Conservation (phyloP, 2,888 invertebrate species). For the Graphium colonna region DNA sequence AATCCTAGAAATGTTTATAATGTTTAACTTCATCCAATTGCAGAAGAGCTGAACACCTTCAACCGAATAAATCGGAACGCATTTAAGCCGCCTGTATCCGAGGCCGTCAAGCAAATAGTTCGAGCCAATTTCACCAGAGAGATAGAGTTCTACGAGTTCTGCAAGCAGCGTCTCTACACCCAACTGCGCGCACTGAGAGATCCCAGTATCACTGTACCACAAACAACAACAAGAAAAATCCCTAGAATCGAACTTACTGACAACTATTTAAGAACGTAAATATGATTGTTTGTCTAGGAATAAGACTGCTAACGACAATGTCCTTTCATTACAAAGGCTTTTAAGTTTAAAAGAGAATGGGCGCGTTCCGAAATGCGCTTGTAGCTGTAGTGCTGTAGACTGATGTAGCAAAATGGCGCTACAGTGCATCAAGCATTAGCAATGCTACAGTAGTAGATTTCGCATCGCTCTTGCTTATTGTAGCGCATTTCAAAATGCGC, state of each 20-base stretch:
- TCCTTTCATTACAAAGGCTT: too few species aligned
- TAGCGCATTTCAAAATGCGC: too few species aligned
- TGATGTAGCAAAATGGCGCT: too few species aligned
- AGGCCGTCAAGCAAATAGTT: conserved; percentile 91
- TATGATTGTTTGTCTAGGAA: conserved; percentile 1
- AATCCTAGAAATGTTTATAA: too few species aligned
- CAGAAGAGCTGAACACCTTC: conserved; percentile 87
- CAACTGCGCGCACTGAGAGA: conserved; percentile 87
- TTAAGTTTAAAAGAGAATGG: too few species aligned
- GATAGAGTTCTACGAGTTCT: conserved; percentile 95
- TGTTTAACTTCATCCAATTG: too few species aligned
- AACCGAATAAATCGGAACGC: conserved; percentile 91
- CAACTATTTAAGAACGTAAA: conserved; percentile 20
- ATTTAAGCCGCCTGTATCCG: conserved; percentile 92
- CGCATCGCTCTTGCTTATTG: too few species aligned
- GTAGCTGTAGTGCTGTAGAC: too few species aligned
- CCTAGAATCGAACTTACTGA: conserved; percentile 21
- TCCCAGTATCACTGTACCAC: conserved; percentile 53
- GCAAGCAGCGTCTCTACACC: conserved; percentile 89
- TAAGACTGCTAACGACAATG: conserved; percentile 20
- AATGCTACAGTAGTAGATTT: too few species aligned
- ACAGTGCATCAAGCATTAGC: too few species aligned
- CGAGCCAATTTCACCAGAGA: conserved; percentile 92
- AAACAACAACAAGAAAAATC: conserved; percentile 38
- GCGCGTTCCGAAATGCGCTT: too few species aligned